Percentiles rank a stretch among this genome's conserved stretches.
These are phyloP conservation scores for Crotalus tigris DNA, from an alignment of 2,113 vertebrate genomes.

Conservation along the genomic window DNA sequence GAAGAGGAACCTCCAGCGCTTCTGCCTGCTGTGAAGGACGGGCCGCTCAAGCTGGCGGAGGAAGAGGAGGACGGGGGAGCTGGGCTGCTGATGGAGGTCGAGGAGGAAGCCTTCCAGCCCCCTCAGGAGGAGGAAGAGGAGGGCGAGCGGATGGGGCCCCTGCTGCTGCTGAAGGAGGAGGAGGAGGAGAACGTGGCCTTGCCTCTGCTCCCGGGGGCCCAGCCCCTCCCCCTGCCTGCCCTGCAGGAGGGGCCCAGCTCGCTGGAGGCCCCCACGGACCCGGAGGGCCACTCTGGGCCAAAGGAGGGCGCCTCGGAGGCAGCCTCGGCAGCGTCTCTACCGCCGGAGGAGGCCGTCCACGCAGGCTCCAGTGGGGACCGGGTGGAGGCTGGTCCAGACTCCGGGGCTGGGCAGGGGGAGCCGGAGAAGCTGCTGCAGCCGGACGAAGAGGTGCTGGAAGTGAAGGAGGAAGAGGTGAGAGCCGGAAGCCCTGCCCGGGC, in stretches of 20 bases:
- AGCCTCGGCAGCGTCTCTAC: fast-evolving
- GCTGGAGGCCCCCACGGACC: too few species aligned
- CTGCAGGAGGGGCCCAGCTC: conserved; percentile 2
- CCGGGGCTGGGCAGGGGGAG: fast-evolving
- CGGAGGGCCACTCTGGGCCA: conserved; percentile 13
- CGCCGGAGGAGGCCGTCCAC: neutral
- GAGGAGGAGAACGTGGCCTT: neutral
- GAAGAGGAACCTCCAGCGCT: conserved; percentile 53
- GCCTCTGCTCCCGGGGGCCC: neutral
- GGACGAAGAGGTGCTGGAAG: neutral
- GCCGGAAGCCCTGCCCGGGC: conserved; percentile 19
- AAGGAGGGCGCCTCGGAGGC: conserved; percentile 13
- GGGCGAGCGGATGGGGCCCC: neutral
- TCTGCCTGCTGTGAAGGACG: conserved; percentile 12
- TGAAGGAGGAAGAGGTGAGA: neutral
- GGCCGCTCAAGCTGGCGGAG: conserved; percentile 48
- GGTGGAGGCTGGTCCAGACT: neutral
- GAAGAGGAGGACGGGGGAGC: conserved; percentile 66
- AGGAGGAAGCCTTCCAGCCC: conserved; percentile 30
- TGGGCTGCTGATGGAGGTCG: conserved; percentile 64
- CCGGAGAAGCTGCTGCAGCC: neutral
- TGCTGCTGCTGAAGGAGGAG: neutral
- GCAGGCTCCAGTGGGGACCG: neutral
- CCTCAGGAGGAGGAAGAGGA: neutral
- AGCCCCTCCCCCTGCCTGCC: neutral